Conservation (phyloP, 2,113 vertebrate genomes). For the Equus quagga region DNA sequence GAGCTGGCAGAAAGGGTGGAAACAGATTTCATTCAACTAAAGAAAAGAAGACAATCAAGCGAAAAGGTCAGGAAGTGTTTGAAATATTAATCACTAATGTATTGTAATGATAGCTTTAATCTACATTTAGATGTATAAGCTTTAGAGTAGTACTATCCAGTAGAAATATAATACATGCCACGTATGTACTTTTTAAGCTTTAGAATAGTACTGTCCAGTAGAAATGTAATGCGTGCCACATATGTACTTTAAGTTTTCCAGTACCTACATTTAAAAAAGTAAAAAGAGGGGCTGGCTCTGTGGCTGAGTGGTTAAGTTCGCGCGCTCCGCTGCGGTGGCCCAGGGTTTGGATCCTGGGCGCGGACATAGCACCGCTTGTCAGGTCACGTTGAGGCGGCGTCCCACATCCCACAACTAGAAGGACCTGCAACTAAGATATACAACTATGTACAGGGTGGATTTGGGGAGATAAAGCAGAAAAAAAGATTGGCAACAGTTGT, state of each 20-base stretch:
- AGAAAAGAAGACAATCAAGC: slow-evolving; percentile 97
- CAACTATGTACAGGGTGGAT: too few relatives aligned
- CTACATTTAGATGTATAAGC: slow-evolving; percentile 44
- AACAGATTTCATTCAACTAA: slow-evolving; percentile 93
- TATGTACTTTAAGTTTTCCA: slow-evolving; percentile 2
- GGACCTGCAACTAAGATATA: too few relatives aligned
- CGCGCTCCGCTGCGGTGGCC: too few relatives aligned
- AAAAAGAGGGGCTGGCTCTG: neutral
- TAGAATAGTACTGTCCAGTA: neutral
- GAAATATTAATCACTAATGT: slow-evolving; percentile 56
- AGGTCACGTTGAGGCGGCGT: too few relatives aligned
- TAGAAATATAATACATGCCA: neutral
- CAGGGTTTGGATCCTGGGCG: too few relatives aligned
- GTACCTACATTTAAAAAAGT: neutral
- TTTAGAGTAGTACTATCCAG: slow-evolving; percentile 1
- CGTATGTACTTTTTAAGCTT: slow-evolving; percentile 24
- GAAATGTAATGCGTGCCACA: neutral
- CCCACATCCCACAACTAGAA: too few relatives aligned
- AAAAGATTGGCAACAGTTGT: too few relatives aligned
- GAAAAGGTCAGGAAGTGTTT: slow-evolving; percentile 93
- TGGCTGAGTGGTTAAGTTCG: too few relatives aligned
- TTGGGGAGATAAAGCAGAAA: too few relatives aligned
- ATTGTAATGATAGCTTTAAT: slow-evolving; percentile 31
- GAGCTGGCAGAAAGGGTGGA: slow-evolving; percentile 98
- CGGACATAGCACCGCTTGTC: too few relatives aligned